phyloP scores from a whole-genome alignment of 2,113 vertebrate species.

The Psittacula cyanocephala region DNA sequence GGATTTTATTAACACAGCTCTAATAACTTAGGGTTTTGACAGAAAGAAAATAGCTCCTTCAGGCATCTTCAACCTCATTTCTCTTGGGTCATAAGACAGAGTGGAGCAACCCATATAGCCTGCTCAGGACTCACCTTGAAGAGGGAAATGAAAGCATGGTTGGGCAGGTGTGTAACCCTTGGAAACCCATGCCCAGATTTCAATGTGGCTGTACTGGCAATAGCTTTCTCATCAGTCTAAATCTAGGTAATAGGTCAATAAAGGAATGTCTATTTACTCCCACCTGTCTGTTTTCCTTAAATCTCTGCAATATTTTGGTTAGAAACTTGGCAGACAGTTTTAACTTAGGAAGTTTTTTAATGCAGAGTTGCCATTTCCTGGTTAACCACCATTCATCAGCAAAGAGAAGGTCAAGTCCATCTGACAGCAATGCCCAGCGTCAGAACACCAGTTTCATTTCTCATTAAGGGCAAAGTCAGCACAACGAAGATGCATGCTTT shows the following conservation, averaged over 20 bases:
- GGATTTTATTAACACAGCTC: not conserved
- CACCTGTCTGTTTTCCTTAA: not conserved
- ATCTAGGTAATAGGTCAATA: not conserved
- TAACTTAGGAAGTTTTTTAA: not conserved
- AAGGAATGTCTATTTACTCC: not conserved
- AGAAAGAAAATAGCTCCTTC: not conserved
- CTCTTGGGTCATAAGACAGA: not conserved
- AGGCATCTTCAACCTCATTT: not conserved
- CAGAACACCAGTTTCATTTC: not conserved
- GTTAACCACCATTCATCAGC: not conserved
- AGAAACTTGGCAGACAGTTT: not conserved
- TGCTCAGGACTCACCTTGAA: not conserved
- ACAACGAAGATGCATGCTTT: fast-evolving
- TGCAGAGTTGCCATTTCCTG: not conserved
- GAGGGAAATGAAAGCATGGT: not conserved
- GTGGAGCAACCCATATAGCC: not conserved
- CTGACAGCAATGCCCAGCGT: not conserved
- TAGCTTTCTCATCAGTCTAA: not conserved
- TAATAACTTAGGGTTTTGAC: not conserved
- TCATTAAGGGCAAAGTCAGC: not conserved
- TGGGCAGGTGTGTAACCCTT: not conserved
- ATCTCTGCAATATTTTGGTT: not conserved
- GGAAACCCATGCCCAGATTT: not conserved
- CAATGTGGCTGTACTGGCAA: not conserved
- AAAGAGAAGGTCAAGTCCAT: not conserved